Evolutionary conservation across 2,797 vertebrate species (phyloP).

Genomic region (Liasis olivaceus): DNA sequence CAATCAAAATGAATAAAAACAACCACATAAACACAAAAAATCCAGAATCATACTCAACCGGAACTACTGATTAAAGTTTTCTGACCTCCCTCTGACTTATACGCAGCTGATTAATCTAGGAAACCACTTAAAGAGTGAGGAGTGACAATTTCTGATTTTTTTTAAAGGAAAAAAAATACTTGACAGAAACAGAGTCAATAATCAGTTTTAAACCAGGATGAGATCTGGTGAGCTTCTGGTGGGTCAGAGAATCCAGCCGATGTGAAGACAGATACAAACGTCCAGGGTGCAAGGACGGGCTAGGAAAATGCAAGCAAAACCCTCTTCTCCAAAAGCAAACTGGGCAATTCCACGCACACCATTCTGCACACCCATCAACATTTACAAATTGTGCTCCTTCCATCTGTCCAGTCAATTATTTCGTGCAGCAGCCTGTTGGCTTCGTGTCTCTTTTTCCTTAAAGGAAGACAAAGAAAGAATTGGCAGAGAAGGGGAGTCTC

Average conservation of each 20-base stretch:
- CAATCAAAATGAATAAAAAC: neutral
- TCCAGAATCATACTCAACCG: neutral
- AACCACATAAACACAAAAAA: neutral
- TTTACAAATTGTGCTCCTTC: slow-evolving; percentile 53
- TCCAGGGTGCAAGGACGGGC: too few species aligned
- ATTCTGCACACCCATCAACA: slow-evolving; percentile 27
- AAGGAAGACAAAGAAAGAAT: too few species aligned
- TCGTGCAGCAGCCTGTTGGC: slow-evolving; percentile 53
- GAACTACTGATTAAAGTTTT: neutral
- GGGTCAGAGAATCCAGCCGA: too few species aligned
- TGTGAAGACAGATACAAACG: too few species aligned
- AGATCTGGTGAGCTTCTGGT: neutral
- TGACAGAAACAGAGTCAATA: neutral
- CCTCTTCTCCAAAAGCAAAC: neutral
- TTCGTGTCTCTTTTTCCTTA: slow-evolving; percentile 6
- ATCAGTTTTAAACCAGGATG: neutral
- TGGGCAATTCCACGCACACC: slow-evolving; percentile 30
- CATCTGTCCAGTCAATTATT: slow-evolving; percentile 69
- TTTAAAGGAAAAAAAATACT: neutral
- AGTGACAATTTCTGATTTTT: neutral
- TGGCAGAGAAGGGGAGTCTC: too few species aligned
- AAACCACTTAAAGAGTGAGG: neutral
- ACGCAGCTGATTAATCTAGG: neutral
- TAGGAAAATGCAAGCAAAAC: neutral
- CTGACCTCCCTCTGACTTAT: neutral